A percentile compares a stretch with the other conserved stretches of the same genome.
These are phyloP conservation scores for Diuraphis noxia DNA, from an alignment of 1,140 invertebrate genomes.

Conservation along the genomic window DNA sequence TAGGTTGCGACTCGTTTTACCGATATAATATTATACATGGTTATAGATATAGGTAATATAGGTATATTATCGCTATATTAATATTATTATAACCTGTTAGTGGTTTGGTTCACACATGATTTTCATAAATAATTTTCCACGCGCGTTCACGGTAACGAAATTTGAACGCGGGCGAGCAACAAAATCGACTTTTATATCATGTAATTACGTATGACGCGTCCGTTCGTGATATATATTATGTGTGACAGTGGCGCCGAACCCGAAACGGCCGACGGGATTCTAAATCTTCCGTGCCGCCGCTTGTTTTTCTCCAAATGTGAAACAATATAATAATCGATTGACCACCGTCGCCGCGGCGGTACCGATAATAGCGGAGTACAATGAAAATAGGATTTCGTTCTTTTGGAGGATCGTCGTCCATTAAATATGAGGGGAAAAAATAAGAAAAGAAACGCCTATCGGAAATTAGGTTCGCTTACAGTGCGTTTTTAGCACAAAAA, in stretches of 20 bases:
- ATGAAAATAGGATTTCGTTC: background rate
- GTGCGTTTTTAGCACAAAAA: background rate
- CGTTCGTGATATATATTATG: background rate
- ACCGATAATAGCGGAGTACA: background rate
- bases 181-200: background rate
- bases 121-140: background rate
- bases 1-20: too few species aligned
- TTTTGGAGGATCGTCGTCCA: background rate
- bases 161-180: background rate
- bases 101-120: background rate
- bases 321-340: conserved; percentile 1
- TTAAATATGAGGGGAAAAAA: background rate
- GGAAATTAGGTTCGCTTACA: background rate
- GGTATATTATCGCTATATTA: background rate
- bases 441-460: background rate
- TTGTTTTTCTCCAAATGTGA: conserved; percentile 4
- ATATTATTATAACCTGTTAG: background rate
- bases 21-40: too few species aligned
- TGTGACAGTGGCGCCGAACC: background rate
- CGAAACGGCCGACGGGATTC: conserved; percentile 17
- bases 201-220: conserved; percentile 8
- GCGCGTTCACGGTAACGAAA: background rate
- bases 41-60: background rate
- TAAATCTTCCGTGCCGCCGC: background rate
- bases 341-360: background rate